Conservation (phyloP, 64 coral and sea anemone species). For the Catalaphyllia jardinei region DNA sequence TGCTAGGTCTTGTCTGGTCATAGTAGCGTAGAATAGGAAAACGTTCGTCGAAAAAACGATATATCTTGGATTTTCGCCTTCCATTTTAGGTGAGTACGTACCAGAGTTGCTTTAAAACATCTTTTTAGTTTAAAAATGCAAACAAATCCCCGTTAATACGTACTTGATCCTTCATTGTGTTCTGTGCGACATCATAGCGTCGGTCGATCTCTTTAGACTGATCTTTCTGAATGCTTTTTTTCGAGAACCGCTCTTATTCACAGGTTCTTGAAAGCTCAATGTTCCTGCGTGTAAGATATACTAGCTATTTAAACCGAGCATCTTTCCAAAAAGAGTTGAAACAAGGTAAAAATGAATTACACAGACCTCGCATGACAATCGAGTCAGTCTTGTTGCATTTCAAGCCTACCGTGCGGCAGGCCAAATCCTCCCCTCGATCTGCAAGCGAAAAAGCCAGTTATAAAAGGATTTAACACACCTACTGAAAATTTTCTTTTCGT, state of each 20-base stretch:
- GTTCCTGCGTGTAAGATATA: not conserved
- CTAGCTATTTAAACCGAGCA: not conserved
- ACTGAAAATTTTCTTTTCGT: not conserved
- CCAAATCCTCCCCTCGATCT: not conserved
- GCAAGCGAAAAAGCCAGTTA: not conserved
- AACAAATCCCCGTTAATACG: not conserved
- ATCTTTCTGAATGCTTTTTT: not conserved
- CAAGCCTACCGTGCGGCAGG: no score
- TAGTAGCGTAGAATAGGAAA: conserved; percentile 1
- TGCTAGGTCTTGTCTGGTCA: not conserved
- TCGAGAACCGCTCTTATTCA: not conserved
- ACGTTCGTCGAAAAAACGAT: not conserved
- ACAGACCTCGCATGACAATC: conserved; percentile 11
- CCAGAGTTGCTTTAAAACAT: not conserved
- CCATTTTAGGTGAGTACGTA: conserved; percentile 12
- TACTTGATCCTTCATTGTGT: conserved; percentile 25
- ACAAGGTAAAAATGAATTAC: not conserved
- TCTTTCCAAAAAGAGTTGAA: not conserved
- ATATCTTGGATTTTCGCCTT: conserved; percentile 24
- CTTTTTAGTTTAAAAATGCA: conserved; percentile 14
- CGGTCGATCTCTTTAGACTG: not conserved
- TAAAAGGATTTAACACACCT: not conserved
- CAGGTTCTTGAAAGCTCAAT: not conserved
- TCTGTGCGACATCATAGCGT: not conserved
- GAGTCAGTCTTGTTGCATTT: not conserved